Evolutionary conservation across 2,797 vertebrate genomes (phyloP).

Genomic region (Myotis daubentonii): DNA sequence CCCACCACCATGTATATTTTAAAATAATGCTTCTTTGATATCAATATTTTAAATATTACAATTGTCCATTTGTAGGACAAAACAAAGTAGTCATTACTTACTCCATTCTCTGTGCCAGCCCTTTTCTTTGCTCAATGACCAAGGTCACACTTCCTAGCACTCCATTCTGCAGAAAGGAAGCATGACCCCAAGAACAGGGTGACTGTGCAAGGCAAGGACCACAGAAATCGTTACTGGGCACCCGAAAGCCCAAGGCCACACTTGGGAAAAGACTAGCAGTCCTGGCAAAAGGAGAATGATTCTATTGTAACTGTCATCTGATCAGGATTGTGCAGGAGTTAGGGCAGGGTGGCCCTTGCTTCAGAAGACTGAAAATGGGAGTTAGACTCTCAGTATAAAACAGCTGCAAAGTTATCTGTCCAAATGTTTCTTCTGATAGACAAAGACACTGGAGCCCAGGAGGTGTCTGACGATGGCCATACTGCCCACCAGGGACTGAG

Average conservation of each 20-base stretch:
- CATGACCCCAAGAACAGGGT: neutral
- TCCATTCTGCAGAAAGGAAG: neutral
- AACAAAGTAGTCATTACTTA: neutral
- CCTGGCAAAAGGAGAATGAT: conserved; percentile 41
- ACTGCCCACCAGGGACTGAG: neutral
- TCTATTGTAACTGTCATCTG: neutral
- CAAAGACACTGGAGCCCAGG: neutral
- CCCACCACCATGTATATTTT: neutral
- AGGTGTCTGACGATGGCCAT: neutral
- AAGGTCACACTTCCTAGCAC: neutral
- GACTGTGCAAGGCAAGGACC: neutral
- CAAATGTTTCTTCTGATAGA: neutral
- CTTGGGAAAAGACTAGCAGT: neutral
- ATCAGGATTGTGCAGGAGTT: neutral
- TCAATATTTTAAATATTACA: neutral
- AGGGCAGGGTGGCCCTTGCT: neutral
- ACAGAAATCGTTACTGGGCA: neutral
- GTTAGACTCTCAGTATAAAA: neutral
- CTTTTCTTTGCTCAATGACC: neutral
- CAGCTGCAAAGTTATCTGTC: neutral
- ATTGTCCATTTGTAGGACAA: neutral
- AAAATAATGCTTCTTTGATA: neutral
- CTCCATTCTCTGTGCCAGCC: neutral
- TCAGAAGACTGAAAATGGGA: neutral
- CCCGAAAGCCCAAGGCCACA: neutral